A percentile compares a stretch with the other conserved stretches of the same genome.
Evolutionary conservation across 2,113 vertebrate genomes (phyloP).

Genomic region (Zingel zingel): DNA sequence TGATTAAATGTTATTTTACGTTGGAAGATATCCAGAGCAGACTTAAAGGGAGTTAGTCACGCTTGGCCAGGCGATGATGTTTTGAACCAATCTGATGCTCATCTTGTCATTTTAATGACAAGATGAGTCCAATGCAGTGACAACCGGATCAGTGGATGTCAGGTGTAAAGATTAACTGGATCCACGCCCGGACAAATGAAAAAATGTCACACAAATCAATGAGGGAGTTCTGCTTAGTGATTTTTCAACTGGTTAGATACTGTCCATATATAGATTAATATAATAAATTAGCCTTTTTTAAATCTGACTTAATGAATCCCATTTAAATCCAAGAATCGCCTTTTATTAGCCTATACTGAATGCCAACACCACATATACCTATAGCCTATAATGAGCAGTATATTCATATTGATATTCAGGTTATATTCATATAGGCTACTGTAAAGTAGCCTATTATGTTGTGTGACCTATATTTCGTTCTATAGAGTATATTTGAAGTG

Average conservation of each 20-base stretch:
- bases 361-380: background rate
- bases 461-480: background rate
- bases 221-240: background rate
- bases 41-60: conserved; percentile 50
- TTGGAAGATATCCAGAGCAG: conserved; percentile 21
- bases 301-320: background rate
- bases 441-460: background rate
- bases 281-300: background rate
- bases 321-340: background rate
- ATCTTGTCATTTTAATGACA: conserved; percentile 42
- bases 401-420: background rate
- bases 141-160: conserved; percentile 23
- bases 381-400: background rate
- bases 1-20: conserved; percentile 65
- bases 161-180: conserved; percentile 42
- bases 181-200: background rate
- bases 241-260: background rate
- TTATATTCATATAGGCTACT: conserved; percentile 4
- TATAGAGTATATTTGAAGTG: background rate
- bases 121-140: conserved; percentile 2
- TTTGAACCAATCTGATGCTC: conserved; percentile 35
- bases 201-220: background rate
- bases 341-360: background rate
- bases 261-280: background rate
- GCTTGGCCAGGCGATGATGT: conserved; percentile 50